Evolutionary conservation across 2,797 vertebrate species (phyloP).

Genomic region (Triplophysa yarkandensis): DNA sequence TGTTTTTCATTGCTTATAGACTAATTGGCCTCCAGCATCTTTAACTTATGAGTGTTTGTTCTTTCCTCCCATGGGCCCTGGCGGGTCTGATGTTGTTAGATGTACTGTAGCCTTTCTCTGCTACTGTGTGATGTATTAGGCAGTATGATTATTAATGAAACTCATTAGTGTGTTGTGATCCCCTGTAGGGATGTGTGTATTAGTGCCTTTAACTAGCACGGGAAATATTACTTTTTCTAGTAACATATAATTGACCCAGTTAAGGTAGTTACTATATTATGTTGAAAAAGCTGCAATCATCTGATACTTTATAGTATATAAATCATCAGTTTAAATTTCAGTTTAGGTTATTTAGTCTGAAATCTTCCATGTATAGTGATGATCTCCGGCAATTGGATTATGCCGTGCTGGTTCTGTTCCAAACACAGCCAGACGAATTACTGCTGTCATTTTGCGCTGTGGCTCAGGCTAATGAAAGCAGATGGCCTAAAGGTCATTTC

Average conservation of each 20-base stretch:
- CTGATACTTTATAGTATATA: not conserved
- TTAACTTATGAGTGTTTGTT: constrained; percentile 12
- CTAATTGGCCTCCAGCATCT: constrained; percentile 1
- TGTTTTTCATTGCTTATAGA: not conserved
- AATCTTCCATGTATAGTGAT: constrained; percentile 22
- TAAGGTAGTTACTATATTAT: not conserved
- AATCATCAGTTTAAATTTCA: not conserved
- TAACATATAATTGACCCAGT: not conserved
- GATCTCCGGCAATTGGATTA: constrained; percentile 18
- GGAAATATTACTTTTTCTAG: not conserved
- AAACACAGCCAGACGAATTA: constrained; percentile 20
- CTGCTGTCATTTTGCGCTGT: constrained; percentile 25
- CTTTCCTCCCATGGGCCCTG: constrained; percentile 2
- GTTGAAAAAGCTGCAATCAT: not conserved
- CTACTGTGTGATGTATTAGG: constrained; percentile 21
- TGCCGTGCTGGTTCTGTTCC: constrained; percentile 18
- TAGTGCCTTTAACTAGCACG: not conserved
- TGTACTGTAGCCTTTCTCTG: not conserved
- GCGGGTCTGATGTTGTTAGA: not conserved
- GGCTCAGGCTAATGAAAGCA: constrained; percentile 32
- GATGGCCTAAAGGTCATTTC: constrained; percentile 33
- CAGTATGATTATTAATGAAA: constrained; percentile 28
- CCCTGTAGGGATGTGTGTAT: not conserved
- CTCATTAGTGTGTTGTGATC: constrained; percentile 20
- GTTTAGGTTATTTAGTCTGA: not conserved